Conservation (phyloP, 2,888 invertebrate genomes). For the Dermolepida albohirtum region DNA sequence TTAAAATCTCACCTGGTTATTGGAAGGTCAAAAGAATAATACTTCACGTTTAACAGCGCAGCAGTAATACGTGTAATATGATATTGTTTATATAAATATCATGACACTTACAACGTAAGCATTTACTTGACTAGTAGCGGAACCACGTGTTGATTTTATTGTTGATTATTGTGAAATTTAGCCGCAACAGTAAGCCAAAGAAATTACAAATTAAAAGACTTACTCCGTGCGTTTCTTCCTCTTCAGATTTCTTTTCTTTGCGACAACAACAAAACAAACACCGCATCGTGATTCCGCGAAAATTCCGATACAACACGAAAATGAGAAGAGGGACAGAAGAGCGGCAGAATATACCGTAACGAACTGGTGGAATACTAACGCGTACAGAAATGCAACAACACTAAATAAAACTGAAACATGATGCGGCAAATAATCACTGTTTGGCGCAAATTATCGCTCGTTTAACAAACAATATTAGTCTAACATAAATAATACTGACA, state of each 20-base stretch:
- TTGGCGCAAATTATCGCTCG: slow-evolving; percentile 44
- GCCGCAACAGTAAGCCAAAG: too few relatives aligned
- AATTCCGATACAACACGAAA: slow-evolving; percentile 5
- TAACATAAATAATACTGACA: slow-evolving; percentile 51
- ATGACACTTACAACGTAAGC: too few relatives aligned
- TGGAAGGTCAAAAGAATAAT: too few relatives aligned
- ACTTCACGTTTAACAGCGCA: too few relatives aligned
- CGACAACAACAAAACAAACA: slow-evolving; percentile 31
- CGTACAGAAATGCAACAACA: slow-evolving; percentile 32
- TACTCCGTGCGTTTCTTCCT: slow-evolving; percentile 12
- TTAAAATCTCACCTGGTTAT: too few relatives aligned
- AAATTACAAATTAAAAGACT: slow-evolving; percentile 10
- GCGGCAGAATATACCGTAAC: slow-evolving; percentile 9
- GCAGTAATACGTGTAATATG: too few relatives aligned
- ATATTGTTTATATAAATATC: too few relatives aligned
- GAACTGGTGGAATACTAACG: slow-evolving; percentile 15
- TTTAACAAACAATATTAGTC: slow-evolving; percentile 46
- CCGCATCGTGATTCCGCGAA: slow-evolving; percentile 19
- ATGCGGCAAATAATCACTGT: slow-evolving; percentile 39
- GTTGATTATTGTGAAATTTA: too few relatives aligned
- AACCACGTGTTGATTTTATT: slow-evolving; percentile 20
- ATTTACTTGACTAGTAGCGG: neutral
- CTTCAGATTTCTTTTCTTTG: slow-evolving; percentile 4
- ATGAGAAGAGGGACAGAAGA: slow-evolving; percentile 1
- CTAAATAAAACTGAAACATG: slow-evolving; percentile 37